Percentiles rank a stretch among this genome's conserved stretches.
Evolutionary conservation across 2,888 invertebrate genomes (phyloP).

Genomic region (Nesidiocoris tenuis): DNA sequence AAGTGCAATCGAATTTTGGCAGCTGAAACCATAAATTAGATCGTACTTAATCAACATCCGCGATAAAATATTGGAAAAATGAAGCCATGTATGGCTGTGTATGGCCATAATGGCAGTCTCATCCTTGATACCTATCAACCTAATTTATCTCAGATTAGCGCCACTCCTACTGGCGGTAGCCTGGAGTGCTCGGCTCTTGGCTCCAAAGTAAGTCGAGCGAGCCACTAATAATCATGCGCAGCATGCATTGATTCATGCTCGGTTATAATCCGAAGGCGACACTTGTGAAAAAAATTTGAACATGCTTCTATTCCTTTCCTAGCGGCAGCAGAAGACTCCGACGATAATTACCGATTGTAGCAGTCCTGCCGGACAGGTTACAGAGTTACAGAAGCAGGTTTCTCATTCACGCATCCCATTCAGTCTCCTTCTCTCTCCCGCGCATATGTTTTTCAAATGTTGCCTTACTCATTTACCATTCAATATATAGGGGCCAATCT

Average conservation of each 20-base stretch:
- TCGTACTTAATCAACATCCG: too few species aligned
- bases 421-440: neutral
- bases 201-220: neutral
- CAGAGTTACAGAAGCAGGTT: conserved; percentile 33
- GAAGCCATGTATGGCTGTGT: too few species aligned
- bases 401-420: conserved; percentile 37
- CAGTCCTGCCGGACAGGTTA: conserved; percentile 32
- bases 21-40: too few species aligned
- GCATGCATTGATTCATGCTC: conserved; percentile 23
- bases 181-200: neutral
- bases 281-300: neutral
- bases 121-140: too few species aligned
- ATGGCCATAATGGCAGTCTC: too few species aligned
- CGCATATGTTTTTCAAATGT: neutral
- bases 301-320: neutral
- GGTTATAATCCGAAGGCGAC: conserved; percentile 32
- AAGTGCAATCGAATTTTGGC: too few species aligned
- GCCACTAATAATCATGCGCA: neutral
- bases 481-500: conserved; percentile 7
- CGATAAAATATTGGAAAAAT: too few species aligned
- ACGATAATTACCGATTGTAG: conserved; percentile 35
- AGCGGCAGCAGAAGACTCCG: neutral
- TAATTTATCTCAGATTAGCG: too few species aligned
- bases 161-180: too few species aligned
- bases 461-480: conserved; percentile 25